These are phyloP conservation scores for Cygnus atratus DNA, from an alignment of 2,113 vertebrate species.

Conservation along the genomic window DNA sequence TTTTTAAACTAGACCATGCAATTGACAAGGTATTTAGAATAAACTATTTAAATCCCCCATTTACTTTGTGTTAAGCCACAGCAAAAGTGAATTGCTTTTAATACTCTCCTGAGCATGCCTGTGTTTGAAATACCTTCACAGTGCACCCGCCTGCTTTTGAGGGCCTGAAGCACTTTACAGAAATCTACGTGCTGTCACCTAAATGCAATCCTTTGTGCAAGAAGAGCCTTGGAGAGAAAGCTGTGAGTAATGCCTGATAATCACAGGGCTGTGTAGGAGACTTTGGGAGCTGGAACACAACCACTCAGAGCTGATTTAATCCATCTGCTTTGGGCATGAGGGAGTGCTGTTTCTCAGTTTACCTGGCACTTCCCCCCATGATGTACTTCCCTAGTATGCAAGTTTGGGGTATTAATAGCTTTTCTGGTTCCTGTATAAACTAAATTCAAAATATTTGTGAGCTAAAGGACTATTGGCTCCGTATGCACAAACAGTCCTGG, in stretches of 20 bases:
- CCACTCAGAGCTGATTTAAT: background rate
- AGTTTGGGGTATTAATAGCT: background rate
- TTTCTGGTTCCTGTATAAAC: background rate
- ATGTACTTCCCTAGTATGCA: background rate
- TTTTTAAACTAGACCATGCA: background rate
- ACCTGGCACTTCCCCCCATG: background rate
- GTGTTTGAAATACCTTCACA: background rate
- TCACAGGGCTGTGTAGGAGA: accelerated
- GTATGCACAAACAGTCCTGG: background rate
- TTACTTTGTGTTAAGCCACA: background rate
- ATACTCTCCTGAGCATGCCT: background rate
- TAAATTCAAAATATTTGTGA: background rate
- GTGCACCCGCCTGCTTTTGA: background rate
- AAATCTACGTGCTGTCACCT: background rate
- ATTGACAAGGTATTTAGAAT: background rate
- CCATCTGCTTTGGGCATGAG: background rate
- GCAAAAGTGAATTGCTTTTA: background rate
- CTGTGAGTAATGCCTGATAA: background rate
- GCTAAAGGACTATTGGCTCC: background rate
- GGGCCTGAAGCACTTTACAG: background rate
- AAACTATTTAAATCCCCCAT: background rate
- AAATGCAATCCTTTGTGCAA: background rate
- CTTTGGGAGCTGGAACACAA: background rate
- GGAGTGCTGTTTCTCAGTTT: background rate
- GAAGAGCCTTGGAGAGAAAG: background rate